These are phyloP conservation scores for Halocynthia roretzi DNA, from an alignment of 23 tunicate species.

Conservation along the genomic window DNA sequence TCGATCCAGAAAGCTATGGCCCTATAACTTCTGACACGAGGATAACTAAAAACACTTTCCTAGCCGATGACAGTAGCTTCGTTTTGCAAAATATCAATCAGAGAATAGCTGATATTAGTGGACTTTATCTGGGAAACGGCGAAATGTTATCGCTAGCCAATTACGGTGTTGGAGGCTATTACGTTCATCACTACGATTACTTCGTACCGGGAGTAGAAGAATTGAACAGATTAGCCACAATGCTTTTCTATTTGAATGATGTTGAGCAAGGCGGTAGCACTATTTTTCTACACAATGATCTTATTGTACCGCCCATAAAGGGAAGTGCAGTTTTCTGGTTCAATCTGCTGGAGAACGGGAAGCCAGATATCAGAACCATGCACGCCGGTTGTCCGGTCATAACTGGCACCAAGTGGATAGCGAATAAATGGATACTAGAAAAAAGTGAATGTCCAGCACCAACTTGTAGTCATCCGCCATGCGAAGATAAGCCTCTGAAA, in stretches of 20 bases:
- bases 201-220: background rate
- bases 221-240: slow-evolving; percentile 17
- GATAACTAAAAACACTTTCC: background rate
- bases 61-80: background rate
- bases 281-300: slow-evolving; percentile 1
- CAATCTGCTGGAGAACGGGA: slow-evolving; percentile 3
- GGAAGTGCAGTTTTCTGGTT: slow-evolving; percentile 26
- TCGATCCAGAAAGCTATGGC: background rate
- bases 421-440: slow-evolving; percentile 21
- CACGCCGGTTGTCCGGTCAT: slow-evolving; percentile 38
- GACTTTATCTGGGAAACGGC: background rate
- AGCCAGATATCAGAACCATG: background rate
- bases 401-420: slow-evolving; percentile 26
- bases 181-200: background rate
- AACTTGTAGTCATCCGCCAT: no score
- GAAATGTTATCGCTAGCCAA: slow-evolving; percentile 15
- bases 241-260: slow-evolving; percentile 15
- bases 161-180: slow-evolving; percentile 17
- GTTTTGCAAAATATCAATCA: background rate
- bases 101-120: background rate
- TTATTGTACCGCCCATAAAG: slow-evolving; percentile 3
- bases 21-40: background rate
- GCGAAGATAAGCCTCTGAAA: no score
- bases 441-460: background rate
- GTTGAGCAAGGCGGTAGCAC: slow-evolving; percentile 14